Evolutionary conservation across 2,797 vertebrate species (phyloP).

Genomic region (Prionace glauca): DNA sequence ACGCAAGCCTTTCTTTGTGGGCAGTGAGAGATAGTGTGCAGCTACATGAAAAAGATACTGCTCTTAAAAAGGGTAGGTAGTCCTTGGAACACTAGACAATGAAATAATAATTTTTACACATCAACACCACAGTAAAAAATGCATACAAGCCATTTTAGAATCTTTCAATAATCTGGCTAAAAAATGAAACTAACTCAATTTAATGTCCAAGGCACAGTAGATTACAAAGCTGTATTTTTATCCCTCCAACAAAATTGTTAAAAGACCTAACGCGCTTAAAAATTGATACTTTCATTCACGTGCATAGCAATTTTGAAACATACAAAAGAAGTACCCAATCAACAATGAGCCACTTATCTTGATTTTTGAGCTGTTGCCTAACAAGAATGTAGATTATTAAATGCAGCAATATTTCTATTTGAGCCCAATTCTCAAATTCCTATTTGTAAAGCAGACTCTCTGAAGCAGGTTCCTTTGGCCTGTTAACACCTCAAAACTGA

Average conservation of each 20-base stretch:
- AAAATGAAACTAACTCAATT: not conserved
- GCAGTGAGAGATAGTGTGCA: not conserved
- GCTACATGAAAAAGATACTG: not conserved
- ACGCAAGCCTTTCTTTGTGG: not conserved
- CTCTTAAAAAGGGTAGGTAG: not conserved
- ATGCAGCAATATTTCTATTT: not conserved
- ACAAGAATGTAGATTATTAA: not conserved
- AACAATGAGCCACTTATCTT: not conserved
- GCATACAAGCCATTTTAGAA: not conserved
- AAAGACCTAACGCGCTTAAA: not conserved
- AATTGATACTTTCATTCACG: not conserved
- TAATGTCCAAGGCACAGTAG: not conserved
- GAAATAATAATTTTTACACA: not conserved
- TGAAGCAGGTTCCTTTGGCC: not conserved
- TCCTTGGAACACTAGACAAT: not conserved
- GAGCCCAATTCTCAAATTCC: not conserved
- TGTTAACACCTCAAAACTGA: not conserved
- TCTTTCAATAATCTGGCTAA: not conserved
- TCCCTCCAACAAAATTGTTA: not conserved
- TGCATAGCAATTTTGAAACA: not conserved
- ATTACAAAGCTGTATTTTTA: not conserved
- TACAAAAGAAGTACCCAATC: not conserved
- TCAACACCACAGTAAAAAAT: not conserved
- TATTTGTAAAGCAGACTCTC: not conserved
- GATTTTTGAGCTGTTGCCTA: too few relatives aligned